Evolutionary conservation across 2,113 vertebrate genomes (phyloP).

Genomic region (Orycteropus afer): DNA sequence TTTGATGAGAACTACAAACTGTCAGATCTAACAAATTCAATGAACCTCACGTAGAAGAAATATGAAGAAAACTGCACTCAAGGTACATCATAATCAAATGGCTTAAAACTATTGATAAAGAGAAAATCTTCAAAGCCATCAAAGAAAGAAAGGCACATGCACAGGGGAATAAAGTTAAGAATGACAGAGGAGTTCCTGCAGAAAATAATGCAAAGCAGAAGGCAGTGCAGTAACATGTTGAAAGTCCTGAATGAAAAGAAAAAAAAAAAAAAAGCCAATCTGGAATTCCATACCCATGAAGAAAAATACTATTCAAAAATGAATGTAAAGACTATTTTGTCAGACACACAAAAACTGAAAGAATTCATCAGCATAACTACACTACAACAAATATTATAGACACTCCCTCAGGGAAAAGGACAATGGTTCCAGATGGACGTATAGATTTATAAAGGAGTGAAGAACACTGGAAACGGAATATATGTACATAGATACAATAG

Average conservation of each 20-base stretch:
- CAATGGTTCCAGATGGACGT: too few species aligned
- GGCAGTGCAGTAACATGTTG: neutral
- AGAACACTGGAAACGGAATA: neutral
- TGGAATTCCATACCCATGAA: neutral
- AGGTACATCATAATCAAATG: neutral
- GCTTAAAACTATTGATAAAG: neutral
- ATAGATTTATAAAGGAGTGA: too few species aligned
- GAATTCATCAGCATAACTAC: too few species aligned
- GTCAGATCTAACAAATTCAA: too few species aligned
- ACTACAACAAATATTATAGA: too few species aligned
- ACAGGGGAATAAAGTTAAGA: neutral
- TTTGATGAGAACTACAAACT: too few species aligned
- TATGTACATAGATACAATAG: neutral
- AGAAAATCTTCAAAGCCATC: neutral
- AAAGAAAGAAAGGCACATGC: neutral
- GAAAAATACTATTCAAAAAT: constrained; percentile 1
- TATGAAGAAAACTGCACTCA: neutral
- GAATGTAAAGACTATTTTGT: too few species aligned
- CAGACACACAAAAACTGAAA: too few species aligned
- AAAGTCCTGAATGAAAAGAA: neutral
- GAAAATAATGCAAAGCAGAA: neutral
- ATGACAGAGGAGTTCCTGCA: neutral
- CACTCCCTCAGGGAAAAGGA: too few species aligned
- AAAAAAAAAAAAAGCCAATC: neutral
- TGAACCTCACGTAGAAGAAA: too few species aligned